Conservation (phyloP, 2,113 vertebrate genomes). For the Tiliqua scincoides region DNA sequence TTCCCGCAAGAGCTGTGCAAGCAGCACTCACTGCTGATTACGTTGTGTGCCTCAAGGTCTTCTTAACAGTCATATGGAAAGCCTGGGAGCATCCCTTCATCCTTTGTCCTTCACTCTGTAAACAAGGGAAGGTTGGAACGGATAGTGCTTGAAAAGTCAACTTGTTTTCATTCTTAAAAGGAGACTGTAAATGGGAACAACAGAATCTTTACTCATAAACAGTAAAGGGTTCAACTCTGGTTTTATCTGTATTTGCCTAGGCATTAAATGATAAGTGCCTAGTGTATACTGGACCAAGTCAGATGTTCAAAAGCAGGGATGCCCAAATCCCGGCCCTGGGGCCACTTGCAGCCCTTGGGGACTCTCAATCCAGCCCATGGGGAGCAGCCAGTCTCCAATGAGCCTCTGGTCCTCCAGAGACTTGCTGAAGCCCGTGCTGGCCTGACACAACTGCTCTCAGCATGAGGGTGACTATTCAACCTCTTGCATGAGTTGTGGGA, state of each 20-base stretch:
- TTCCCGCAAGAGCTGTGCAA: slow-evolving; percentile 45
- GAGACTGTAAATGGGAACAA: not conserved
- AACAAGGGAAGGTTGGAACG: slow-evolving; percentile 29
- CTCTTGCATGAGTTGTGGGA: no score
- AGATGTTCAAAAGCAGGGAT: no score
- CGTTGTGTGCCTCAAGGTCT: slow-evolving; percentile 60
- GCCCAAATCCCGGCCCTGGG: no score
- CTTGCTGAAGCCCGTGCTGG: no score
- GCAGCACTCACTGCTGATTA: slow-evolving; percentile 48
- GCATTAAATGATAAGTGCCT: not conserved
- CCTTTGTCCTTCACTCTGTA: slow-evolving; percentile 45
- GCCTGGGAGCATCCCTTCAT: not conserved
- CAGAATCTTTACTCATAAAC: no score
- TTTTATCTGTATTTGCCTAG: not conserved
- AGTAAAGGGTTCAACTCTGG: not conserved
- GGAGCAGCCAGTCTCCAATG: no score
- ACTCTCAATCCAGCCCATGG: no score
- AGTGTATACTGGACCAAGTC: no score
- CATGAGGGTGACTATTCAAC: no score
- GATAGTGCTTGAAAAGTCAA: not conserved
- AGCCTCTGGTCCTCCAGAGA: no score
- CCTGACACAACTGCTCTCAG: no score
- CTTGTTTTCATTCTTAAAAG: slow-evolving; percentile 5
- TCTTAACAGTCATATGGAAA: not conserved
- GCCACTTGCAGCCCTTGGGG: no score